Evolutionary conservation across 1,140 invertebrate species (phyloP).

Genomic region (Augochlora pura): DNA sequence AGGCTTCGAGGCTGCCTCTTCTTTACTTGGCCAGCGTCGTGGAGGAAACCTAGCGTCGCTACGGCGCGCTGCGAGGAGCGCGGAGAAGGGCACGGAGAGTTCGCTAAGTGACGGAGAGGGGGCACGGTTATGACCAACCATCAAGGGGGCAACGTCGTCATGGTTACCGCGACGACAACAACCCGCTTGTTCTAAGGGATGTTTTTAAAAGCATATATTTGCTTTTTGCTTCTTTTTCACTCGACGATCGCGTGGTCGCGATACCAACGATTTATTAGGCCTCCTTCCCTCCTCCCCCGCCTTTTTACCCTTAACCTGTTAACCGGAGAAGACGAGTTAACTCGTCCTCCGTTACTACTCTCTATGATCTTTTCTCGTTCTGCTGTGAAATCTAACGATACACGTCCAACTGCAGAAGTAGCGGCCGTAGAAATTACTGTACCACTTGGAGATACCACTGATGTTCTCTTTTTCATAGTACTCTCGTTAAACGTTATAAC

Average conservation of each 20-base stretch:
- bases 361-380: no score
- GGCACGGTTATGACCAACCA: constrained; percentile 74
- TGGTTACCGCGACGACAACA: constrained; percentile 79
- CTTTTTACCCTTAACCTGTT: not conserved
- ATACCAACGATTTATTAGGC: constrained; percentile 8
- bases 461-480: no score
- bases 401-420: no score
- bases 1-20: constrained; percentile 63
- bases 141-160: constrained; percentile 74
- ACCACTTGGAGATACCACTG: no score
- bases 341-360: no score
- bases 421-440: no score
- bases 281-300: no score
- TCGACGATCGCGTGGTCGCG: constrained; percentile 28
- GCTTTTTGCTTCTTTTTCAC: constrained; percentile 50
- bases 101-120: constrained; percentile 35
- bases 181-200: constrained; percentile 70
- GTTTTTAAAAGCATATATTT: constrained; percentile 70
- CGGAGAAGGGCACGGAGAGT: constrained; percentile 29
- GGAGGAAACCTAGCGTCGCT: constrained; percentile 71
- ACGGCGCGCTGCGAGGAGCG: constrained; percentile 12
- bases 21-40: constrained; percentile 73
- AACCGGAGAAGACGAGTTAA: no score
- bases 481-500: no score
- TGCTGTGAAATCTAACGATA: no score